A percentile compares a stretch with the other conserved stretches of the same genome.
Conservation (phyloP, 2,797 vertebrate species). For the Pitangus sulphuratus region DNA sequence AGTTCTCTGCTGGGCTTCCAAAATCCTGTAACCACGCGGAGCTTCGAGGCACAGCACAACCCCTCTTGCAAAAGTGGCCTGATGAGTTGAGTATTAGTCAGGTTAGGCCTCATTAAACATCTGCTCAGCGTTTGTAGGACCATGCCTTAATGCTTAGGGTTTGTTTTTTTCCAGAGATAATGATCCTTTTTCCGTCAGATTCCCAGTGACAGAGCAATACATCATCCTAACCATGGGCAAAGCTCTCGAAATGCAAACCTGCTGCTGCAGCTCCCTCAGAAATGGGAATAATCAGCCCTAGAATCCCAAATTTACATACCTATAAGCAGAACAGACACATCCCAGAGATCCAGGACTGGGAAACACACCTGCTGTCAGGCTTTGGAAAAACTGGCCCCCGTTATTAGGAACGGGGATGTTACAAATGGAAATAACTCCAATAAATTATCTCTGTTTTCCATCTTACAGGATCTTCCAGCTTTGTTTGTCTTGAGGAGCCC, state of each 20-base stretch:
- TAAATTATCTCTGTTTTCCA: background rate
- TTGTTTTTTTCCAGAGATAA: background rate
- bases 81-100: background rate
- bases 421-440: background rate
- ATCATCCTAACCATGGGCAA: constrained; percentile 6
- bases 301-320: background rate
- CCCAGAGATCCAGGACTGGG: background rate
- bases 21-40: background rate
- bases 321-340: background rate
- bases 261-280: background rate
- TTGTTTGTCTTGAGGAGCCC: background rate
- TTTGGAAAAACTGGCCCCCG: background rate
- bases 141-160: background rate
- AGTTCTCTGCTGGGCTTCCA: constrained; percentile 26
- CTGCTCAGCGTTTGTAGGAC: constrained; percentile 3
- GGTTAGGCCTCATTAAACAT: constrained; percentile 35
- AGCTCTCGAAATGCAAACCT: constrained; percentile 28
- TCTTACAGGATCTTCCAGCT: background rate
- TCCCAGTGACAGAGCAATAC: background rate
- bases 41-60: background rate
- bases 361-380: background rate
- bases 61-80: background rate
- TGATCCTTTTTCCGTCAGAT: background rate
- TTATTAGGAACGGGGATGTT: background rate
- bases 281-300: background rate